Base-by-base conservation (phyloP, 35 echinoderm and acorn worm species). In the Hemicentrotus pulcherrimus region DNA sequence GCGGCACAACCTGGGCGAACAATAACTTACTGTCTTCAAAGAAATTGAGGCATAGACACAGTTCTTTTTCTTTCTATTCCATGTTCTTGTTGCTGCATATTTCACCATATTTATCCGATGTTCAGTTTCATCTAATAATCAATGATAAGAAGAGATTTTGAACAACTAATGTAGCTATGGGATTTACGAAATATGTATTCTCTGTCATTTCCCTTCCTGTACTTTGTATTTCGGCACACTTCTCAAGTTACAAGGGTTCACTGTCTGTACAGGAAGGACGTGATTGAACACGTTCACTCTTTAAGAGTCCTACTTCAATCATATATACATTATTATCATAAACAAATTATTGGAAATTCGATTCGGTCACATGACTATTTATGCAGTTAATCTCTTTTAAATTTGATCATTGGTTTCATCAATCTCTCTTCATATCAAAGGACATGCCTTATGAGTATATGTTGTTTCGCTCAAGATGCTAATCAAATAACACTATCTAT, bases 1-100 rank as follows among this genome's bases (percentile, higher is more conserved):
- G 32, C 31, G 91, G 32, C 8, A 90, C 88, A 15, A 46, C 32
- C 32, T 90, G 46, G 32, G 32, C 88, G 4, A 90, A 90, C 88
- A 35, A 32, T 47, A 78, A 78, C 65, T 28, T 28, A 28, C 24
- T 78, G 19, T 78, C 65, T 22, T 22, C 65, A 78, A 78, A 78
- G 65, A 78, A 78, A 78, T n/a, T 78, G 65, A 78, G 65, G 65
- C 65, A 78, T 78, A 78, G 65, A 78, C 65, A 78, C 65, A 78
- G 0, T 78, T 55, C 50, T 55, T 55, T 55, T 11, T 22, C 61
- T 59, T 59, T 78, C 65, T 78, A 78, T 78, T 78, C 65, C 6
- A n/a, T 78, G 65, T 78, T 59, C 65, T 78, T 78, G 28, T 78
- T 18, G 65, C 24, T 78, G 65, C 65, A 78, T 78, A 78, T 8